These are phyloP conservation scores for Acanthopleura granulata DNA, from an alignment of 2,888 invertebrate species.

Conservation along the genomic window DNA sequence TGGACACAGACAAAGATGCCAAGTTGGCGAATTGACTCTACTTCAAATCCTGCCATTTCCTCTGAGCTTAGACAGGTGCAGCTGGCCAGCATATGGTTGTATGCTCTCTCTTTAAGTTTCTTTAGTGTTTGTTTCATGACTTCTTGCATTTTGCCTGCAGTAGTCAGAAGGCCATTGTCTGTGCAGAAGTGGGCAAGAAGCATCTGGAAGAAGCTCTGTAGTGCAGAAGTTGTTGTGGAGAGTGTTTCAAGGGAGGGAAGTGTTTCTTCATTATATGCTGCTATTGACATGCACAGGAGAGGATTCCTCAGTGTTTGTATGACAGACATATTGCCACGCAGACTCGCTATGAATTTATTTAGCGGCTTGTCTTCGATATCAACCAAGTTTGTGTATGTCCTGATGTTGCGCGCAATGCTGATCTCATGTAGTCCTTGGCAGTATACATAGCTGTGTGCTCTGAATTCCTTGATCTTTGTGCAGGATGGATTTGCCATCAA, in stretches of 20 bases:
- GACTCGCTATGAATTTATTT: constrained; percentile 40
- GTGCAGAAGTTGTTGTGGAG: background rate
- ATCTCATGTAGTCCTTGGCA: constrained; percentile 40
- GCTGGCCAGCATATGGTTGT: background rate
- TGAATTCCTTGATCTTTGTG: constrained; percentile 26
- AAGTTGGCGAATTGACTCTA: background rate
- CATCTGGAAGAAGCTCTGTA: background rate
- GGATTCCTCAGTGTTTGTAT: background rate
- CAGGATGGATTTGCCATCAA: constrained; percentile 41
- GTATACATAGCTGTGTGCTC: constrained; percentile 43
- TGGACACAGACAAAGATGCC: background rate
- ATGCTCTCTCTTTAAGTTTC: constrained; percentile 45
- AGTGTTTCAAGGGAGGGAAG: background rate
- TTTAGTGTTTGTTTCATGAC: constrained; percentile 41
- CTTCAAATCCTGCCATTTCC: background rate
- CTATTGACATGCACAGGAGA: background rate
- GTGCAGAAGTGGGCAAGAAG: background rate
- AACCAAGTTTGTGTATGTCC: constrained; percentile 39
- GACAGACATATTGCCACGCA: constrained; percentile 18
- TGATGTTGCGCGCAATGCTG: constrained; percentile 39
- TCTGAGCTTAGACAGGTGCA: background rate
- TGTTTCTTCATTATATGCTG: background rate
- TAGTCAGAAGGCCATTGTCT: background rate
- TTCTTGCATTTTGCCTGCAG: constrained; percentile 43
- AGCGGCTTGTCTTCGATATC: constrained; percentile 40